Percentiles rank a stretch among this genome's conserved stretches.
Conservation (phyloP, 1,140 invertebrate genomes). For the Elysia chlorotica region DNA sequence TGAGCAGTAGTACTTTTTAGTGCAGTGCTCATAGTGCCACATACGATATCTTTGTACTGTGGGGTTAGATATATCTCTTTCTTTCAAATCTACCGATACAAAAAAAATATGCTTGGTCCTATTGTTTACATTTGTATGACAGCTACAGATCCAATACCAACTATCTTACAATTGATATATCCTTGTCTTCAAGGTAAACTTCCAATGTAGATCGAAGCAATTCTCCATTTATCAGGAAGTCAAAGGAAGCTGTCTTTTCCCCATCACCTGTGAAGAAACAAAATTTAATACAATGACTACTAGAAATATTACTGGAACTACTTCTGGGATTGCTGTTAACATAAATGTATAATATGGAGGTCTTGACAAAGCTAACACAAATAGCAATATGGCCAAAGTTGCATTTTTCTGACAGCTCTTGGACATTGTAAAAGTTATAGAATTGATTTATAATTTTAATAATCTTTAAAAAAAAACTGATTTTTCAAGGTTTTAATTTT, state of each 20-base stretch:
- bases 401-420: not conserved
- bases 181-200: slow-evolving; percentile 53
- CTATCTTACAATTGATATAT: slow-evolving; percentile 55
- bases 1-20: not conserved
- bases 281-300: slow-evolving; percentile 7
- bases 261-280: slow-evolving; percentile 24
- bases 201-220: slow-evolving; percentile 73
- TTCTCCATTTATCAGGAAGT: slow-evolving; percentile 84
- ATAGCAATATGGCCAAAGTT: not conserved
- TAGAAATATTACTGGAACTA: not conserved
- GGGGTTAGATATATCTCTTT: no score
- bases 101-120: not conserved
- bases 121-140: not conserved
- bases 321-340: not conserved
- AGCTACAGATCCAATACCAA: not conserved
- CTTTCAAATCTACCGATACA: not conserved
- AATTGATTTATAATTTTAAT: not conserved
- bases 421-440: not conserved
- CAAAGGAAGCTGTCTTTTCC: slow-evolving; percentile 75
- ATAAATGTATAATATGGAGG: not conserved
- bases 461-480: no score
- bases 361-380: not conserved
- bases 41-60: not conserved
- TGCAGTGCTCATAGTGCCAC: not conserved
- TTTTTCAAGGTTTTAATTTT: no score